Base-by-base conservation (phyloP, 2,113 vertebrate genomes). In the Nothobranchius furzeri region DNA sequence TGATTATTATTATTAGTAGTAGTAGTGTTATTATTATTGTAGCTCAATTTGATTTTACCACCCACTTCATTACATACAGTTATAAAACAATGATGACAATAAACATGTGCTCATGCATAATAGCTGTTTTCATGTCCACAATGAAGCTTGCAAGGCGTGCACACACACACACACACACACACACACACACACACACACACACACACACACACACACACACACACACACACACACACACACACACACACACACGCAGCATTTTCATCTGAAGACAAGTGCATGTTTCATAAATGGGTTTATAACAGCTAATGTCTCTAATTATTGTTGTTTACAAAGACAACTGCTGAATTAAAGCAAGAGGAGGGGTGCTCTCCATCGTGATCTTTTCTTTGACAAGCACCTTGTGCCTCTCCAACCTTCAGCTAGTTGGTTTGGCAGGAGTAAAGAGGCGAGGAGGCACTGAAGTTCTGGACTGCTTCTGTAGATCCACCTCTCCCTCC, bases 301-400 rank as follows among this genome's bases (percentile, higher is more conserved):
- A 37, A 61, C 61, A 76, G 46, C 56, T 61, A 43, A 64, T 48
- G 51, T n/a, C 54, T 30, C 60, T 71, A 61, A 87, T 81, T 57
- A 72, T 62, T 64, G 67, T 48, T 56, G 63, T 75, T 76, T 76
- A 73, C 66, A n/a, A 50, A 70, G 37, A 55, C 48, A 66, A 70
- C 63, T 83, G 46, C 15, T 52, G 17, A 74, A 61, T 60, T 53
- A 70, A 12, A 64, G 49, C 12, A 14, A 42, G 12, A 50, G 53
- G 45, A 42, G 20, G 59, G 36, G n/a, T 35, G 46, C 37, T 24
- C 47, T 9, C 35, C 55, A 58, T 61, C 56, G 62, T 66, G 37
- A 84, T 69, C 61, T 7, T 13, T n/a, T 68, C 68, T 70, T 73
- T 76, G 60, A 64, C 12, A 62, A 65, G 45, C 35, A 30, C 60